Conservation (phyloP, 1,140 invertebrate species). For the Gonioctena quinquepunctata region DNA sequence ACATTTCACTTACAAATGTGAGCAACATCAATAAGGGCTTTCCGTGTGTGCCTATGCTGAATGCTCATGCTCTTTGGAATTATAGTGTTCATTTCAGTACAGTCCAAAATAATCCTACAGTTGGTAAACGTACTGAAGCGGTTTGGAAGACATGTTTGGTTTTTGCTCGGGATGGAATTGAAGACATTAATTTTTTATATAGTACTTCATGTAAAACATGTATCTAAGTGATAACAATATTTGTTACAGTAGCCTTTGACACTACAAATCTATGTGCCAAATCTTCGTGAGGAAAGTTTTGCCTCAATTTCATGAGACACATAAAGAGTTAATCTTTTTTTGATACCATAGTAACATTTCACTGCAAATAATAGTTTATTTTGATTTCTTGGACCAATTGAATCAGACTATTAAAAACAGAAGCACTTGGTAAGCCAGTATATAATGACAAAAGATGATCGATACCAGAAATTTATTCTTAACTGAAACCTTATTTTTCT, state of each 20-base stretch:
- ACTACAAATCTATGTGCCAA: background rate
- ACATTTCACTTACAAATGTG: conserved; percentile 18
- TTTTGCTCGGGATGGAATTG: conserved; percentile 2
- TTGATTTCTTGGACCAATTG: background rate
- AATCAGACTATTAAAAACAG: background rate
- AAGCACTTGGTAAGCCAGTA: background rate
- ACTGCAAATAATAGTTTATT: conserved; percentile 1
- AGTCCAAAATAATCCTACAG: conserved; percentile 26
- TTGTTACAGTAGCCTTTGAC: background rate
- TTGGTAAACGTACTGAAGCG: background rate
- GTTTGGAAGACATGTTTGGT: background rate
- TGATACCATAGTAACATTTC: background rate
- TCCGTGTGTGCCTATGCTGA: conserved; percentile 18
- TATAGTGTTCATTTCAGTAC: conserved; percentile 21
- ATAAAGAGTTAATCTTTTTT: conserved; percentile 11
- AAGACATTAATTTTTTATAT: background rate
- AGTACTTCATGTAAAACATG: conserved; percentile 1
- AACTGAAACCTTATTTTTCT: no score
- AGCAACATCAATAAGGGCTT: conserved; percentile 21
- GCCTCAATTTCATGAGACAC: conserved; percentile 6
- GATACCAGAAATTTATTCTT: background rate
- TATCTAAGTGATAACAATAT: background rate
- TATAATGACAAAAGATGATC: background rate
- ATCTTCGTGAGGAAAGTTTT: background rate
- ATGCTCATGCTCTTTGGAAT: conserved; percentile 1